Conservation (phyloP, 2,888 invertebrate species). For the Hymenopus coronatus region DNA sequence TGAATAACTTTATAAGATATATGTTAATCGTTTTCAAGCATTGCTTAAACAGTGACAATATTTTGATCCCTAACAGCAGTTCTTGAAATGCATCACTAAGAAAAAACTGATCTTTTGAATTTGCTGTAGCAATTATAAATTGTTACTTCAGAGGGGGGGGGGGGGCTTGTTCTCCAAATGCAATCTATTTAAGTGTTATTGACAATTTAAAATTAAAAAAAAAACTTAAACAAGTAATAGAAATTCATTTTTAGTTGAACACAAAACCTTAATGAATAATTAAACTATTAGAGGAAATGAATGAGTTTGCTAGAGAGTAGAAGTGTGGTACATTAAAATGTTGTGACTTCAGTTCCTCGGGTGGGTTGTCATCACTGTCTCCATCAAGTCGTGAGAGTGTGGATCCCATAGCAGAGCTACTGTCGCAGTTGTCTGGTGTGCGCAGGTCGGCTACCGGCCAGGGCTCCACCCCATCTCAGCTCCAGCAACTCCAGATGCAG, state of each 20-base stretch:
- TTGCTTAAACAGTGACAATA: too few relatives aligned
- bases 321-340: neutral
- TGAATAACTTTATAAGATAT: too few relatives aligned
- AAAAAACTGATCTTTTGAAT: too few relatives aligned
- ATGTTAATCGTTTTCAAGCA: too few relatives aligned
- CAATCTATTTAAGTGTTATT: too few relatives aligned
- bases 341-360: constrained; percentile 66
- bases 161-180: too few relatives aligned
- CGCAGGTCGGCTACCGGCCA: constrained; percentile 64
- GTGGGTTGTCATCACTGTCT: constrained; percentile 79
- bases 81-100: too few relatives aligned
- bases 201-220: too few relatives aligned
- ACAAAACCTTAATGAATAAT: neutral
- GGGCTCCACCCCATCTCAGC: constrained; percentile 67
- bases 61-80: too few relatives aligned
- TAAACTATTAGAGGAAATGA: neutral
- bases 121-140: too few relatives aligned
- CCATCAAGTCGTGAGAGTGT: constrained; percentile 90
- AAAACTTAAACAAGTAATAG: too few relatives aligned
- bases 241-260: neutral
- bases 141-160: too few relatives aligned
- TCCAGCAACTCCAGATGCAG: constrained; percentile 95
- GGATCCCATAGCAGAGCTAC: constrained; percentile 93
- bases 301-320: neutral
- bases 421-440: constrained; percentile 93